These are phyloP conservation scores for Paratrypauchen microcephalus DNA, from an alignment of 2,797 vertebrate genomes.

Conservation along the genomic window DNA sequence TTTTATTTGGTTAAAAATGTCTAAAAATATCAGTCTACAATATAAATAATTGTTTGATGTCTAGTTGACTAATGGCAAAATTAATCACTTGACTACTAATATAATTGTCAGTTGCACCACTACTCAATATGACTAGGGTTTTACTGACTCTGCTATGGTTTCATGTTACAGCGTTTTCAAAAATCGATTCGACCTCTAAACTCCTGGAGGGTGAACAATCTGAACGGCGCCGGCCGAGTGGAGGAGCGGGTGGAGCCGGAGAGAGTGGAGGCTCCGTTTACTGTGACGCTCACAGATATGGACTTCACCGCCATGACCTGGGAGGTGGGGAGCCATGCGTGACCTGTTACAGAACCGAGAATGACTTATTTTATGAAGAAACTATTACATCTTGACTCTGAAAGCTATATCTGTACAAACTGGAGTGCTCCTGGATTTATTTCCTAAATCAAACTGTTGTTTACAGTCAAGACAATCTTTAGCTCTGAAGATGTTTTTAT, in stretches of 20 bases:
- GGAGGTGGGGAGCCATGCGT: conserved; percentile 66
- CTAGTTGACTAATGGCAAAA: too few species aligned
- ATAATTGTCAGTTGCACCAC: too few species aligned
- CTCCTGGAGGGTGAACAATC: conserved; percentile 79
- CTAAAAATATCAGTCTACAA: too few species aligned
- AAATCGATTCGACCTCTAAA: conserved; percentile 80
- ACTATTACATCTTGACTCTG: conserved; percentile 43
- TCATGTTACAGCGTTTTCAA: conserved; percentile 74
- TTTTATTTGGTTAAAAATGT: too few species aligned
- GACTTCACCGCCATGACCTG: conserved; percentile 71
- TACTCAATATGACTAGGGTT: too few species aligned
- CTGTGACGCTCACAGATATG: conserved; percentile 76
- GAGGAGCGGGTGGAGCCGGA: conserved; percentile 40
- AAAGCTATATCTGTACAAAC: conserved; percentile 25
- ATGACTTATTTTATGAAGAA: conserved; percentile 6
- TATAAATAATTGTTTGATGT: too few species aligned
- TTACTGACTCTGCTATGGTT: conserved; percentile 1
- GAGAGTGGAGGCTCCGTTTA: conserved; percentile 73
- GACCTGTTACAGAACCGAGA: conserved; percentile 25
- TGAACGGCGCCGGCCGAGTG: conserved; percentile 28
- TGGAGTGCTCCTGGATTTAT: conserved; percentile 50
- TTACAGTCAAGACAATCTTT: conserved; percentile 19
- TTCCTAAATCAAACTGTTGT: conserved; percentile 23
- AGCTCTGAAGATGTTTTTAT: neutral
- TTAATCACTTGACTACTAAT: too few species aligned